Evolutionary conservation across 2,888 invertebrate genomes (phyloP), one percentile per base, ranked within the genome.

Genomic region (Entomobrya multifasciata): DNA sequence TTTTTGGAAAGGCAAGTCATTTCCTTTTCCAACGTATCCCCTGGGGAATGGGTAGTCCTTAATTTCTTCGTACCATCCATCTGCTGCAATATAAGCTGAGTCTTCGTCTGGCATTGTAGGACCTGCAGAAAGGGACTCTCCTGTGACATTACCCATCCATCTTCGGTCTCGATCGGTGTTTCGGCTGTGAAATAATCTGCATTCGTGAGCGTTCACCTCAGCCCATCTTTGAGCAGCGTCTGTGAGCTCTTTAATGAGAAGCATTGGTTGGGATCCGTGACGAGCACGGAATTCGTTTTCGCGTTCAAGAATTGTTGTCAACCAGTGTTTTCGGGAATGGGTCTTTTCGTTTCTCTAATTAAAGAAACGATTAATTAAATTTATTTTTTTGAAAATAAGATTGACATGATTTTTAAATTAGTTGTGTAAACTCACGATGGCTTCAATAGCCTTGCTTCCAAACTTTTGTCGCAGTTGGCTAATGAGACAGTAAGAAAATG

Each of bases 211-310:
- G 1, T 52, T 77, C 60, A 55, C 67, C 0, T 87, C 82, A 0
- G 87, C 87, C 81, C 77, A 78, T 5, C n/a, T 10, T 44, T 87
- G 87, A n/a, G 87, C 87, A 25, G 60, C 27, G n/a, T 81, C 57
- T 2, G 0, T 20, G 0, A 86, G 81, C 55, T 72, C 70, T n/a
- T 55, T 44, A 17, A 41, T 65, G 4, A 83, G 67, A 4, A 25
- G 30, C 22, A 85, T n/a, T 4, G 78, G 79, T 8, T 25, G 30
- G 2, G 62, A 15, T 27, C 79, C 79, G 52, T 85, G 85, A 15
- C 78, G 70, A 13, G 70, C 79, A 20, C 85, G 52, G 36, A 79
- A 78, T 72, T 85, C 85, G 60, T 85, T 85, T 27, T 85, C 78
- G 8, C 85, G 78, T 0, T 70, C 49, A 25, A 72, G 55, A 10